Conservation (phyloP, 2,797 vertebrate species). For the Phaenicophaeus curvirostris region DNA sequence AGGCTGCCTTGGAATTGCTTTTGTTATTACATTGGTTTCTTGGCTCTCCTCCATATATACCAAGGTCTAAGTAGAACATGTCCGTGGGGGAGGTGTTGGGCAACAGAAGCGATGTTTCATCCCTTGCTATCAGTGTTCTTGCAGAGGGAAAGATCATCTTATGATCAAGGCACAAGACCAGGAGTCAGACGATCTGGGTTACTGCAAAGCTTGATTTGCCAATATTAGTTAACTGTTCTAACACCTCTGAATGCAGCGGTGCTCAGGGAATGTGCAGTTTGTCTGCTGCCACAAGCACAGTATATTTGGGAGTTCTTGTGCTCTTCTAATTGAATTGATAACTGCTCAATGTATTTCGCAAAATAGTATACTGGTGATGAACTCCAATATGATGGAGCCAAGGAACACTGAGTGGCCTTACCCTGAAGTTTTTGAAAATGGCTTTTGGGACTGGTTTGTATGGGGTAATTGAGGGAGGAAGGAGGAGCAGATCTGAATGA, state of each 20-base stretch:
- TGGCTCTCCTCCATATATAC: background rate
- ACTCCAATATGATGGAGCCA: background rate
- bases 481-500: fast-evolving
- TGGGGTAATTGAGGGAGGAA: background rate
- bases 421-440: background rate
- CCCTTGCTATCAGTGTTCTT: conserved; percentile 12
- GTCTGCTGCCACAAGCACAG: background rate
- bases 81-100: conserved; percentile 46
- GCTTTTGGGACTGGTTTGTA: background rate
- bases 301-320: fast-evolving
- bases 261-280: background rate
- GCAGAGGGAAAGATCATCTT: conserved; percentile 23
- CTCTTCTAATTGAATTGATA: background rate
- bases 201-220: conserved; percentile 6
- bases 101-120: conserved; percentile 60
- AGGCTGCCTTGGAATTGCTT: background rate
- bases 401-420: background rate
- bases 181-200: conserved; percentile 48
- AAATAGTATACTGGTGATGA: background rate
- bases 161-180: conserved; percentile 54
- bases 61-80: conserved; percentile 2
- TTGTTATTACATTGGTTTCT: background rate
- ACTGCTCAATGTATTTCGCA: background rate
- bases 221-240: background rate
- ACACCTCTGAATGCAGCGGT: background rate